phyloP scores from a whole-genome alignment of 2,113 vertebrate species.

The Lichenostomus cassidix region DNA sequence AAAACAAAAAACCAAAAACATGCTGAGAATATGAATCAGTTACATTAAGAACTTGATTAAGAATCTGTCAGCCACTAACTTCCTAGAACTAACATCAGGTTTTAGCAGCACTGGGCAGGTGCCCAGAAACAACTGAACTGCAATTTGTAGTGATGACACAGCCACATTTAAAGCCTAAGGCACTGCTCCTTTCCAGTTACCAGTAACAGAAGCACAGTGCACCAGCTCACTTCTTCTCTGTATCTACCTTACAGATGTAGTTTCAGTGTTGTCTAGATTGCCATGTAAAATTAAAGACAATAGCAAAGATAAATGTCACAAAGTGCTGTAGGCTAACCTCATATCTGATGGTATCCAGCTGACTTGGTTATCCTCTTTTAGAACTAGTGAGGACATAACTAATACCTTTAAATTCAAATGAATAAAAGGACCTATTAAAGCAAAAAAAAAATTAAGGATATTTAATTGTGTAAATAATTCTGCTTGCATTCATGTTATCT shows the following conservation, averaged over 20 bases:
- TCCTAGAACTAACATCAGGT: background rate
- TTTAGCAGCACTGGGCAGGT: background rate
- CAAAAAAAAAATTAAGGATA: background rate
- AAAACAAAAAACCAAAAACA: background rate
- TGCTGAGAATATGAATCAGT: background rate
- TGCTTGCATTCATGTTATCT: background rate
- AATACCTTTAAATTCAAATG: background rate
- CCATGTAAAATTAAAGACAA: background rate
- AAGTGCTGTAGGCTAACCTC: background rate
- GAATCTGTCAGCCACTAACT: background rate
- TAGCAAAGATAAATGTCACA: background rate
- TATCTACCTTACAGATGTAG: background rate
- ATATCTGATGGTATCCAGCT: background rate
- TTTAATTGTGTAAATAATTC: background rate
- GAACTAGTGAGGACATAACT: background rate
- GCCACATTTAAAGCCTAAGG: background rate
- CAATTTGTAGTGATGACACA: background rate
- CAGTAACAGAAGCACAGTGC: background rate
- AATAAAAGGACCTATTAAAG: background rate
- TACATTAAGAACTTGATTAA: background rate
- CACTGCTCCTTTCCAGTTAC: background rate
- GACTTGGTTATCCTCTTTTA: background rate
- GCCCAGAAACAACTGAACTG: background rate
- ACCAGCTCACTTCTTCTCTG: background rate
- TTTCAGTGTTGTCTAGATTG: background rate